Percentiles rank a stretch among this genome's conserved stretches.
Evolutionary conservation across 2,113 vertebrate species (phyloP).

Genomic region (Centropus unirufus): DNA sequence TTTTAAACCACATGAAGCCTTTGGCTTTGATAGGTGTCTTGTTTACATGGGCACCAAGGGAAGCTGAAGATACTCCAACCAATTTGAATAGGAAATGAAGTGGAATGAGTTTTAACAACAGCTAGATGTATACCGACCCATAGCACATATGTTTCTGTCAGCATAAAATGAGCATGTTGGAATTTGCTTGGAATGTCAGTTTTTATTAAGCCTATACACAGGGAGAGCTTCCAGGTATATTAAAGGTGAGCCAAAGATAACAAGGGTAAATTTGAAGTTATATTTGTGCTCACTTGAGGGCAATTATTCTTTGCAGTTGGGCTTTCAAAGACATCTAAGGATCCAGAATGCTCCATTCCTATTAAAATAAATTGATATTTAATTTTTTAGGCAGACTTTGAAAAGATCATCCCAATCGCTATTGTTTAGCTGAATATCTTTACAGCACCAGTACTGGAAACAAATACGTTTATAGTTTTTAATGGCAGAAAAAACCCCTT

Average conservation of each 20-base stretch:
- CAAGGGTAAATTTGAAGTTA: not conserved
- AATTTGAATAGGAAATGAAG: not conserved
- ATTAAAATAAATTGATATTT: constrained; percentile 10
- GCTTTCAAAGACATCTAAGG: not conserved
- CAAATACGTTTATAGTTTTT: not conserved
- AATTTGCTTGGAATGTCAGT: not conserved
- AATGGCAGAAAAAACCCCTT: constrained; percentile 11
- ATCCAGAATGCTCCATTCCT: not conserved
- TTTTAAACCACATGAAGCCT: not conserved
- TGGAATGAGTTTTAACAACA: not conserved
- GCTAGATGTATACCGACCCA: not conserved
- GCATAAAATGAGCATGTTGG: not conserved
- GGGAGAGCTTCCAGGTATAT: not conserved
- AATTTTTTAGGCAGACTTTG: not conserved
- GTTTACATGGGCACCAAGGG: not conserved
- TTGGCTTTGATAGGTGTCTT: not conserved
- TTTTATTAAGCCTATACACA: not conserved
- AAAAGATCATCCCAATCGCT: not conserved
- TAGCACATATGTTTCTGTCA: not conserved
- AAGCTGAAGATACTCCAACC: not conserved
- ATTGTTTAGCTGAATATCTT: not conserved
- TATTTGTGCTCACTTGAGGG: constrained; percentile 27
- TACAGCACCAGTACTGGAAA: not conserved
- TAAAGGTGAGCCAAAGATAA: not conserved
- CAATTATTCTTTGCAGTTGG: not conserved